Evolutionary conservation across 2,797 vertebrate species (phyloP), one percentile per base, ranked within the genome.

Genomic region (Hypotaenidia philippensis): DNA sequence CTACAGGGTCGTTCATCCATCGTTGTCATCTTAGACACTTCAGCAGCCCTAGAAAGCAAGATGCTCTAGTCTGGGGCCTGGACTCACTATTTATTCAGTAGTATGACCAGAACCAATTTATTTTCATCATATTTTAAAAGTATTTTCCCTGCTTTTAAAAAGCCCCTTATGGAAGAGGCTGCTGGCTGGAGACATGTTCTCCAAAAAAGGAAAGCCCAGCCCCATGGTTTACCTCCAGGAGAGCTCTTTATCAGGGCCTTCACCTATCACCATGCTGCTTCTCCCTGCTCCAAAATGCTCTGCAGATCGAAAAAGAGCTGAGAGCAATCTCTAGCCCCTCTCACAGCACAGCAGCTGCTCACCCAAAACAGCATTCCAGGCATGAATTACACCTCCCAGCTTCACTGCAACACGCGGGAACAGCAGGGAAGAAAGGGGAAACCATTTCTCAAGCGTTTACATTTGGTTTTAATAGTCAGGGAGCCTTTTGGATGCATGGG

Each of bases 291-390:
- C 47, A 59, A 84, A 95, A 69, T n/a, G 49, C 49, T 76, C 55
- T 64, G 52, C 16, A 31, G 79, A 10, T 1, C 23, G 66, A 34
- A 76, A 44, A 52, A 74, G 49, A 77, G 49, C 70, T 90, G 15
- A 32, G 52, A 90, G 45, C 56, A 40, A 38, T 44, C 83, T 6
- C 61, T 41, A 71, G 20, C 83, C 76, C 63, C 44, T 93, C 74
- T 74, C 68, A 40, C 36, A 74, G 87, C 60, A 74, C 71, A 91
- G 85, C 74, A 90, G 93, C 87, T 94, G 91, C 89, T 94, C 89
- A 77, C 59, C 75, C 93, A 81, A 81, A 92, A 87, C 82, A 92
- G 89, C 93, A 87, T 90, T 89, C 87, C 95, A 77, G 92, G 78
- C 38, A 0, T 15, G 65, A 3, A 14, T 83, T 32, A 52, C 80